phyloP scores from a whole-genome alignment of 2,888 invertebrate genomes.

The Rapana venosa region DNA sequence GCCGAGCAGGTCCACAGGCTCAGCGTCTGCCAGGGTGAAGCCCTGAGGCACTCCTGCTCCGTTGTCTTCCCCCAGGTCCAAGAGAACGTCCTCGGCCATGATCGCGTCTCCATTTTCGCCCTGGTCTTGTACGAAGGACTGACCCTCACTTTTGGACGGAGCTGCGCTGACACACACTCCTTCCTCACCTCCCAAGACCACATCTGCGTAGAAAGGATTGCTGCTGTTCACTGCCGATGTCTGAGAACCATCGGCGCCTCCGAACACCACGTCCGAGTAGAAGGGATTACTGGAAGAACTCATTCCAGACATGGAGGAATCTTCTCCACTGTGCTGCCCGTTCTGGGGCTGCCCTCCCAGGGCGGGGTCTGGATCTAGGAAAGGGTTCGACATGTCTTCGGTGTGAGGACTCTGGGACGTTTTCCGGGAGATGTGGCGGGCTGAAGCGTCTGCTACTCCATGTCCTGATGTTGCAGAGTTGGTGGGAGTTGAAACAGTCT shows the following conservation, averaged over 20 bases:
- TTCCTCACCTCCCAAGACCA: neutral
- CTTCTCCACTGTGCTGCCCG: too few relatives aligned
- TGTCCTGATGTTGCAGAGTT: neutral
- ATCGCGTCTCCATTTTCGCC: neutral
- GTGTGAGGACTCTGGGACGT: neutral
- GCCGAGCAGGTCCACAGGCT: conserved; percentile 12
- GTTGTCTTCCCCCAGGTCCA: neutral
- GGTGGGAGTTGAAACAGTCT: neutral
- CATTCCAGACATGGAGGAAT: neutral
- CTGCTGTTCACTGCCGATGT: neutral
- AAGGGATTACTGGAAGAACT: neutral
- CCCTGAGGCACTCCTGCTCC: neutral
- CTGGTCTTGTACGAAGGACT: neutral
- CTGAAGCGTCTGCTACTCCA: neutral
- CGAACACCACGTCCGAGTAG: neutral
- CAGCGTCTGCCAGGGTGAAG: neutral
- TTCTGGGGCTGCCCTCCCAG: neutral
- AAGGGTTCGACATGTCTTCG: conserved; percentile 36
- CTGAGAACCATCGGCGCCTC: neutral
- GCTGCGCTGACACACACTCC: neutral
- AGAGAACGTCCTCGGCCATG: neutral
- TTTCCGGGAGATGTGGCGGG: too few relatives aligned
- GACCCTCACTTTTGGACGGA: neutral
- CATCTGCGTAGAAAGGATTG: conserved; percentile 37
- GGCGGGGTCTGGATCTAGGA: neutral